Conservation (phyloP, 37 sponge, comb jelly and placozoan species). For the Halisarca cf. caerulea region DNA sequence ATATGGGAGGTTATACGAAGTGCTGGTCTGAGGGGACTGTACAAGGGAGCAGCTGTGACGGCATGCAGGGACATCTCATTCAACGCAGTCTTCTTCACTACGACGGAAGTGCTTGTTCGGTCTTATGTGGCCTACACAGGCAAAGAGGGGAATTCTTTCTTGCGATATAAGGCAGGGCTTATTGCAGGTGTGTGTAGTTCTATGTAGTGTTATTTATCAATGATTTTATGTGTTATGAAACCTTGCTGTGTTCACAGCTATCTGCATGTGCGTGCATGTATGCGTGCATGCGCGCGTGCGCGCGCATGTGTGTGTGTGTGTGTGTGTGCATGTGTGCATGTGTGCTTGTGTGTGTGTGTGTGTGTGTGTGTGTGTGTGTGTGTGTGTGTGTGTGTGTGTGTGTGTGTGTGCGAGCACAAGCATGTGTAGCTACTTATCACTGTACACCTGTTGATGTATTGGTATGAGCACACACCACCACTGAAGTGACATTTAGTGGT, state of each 20-base stretch:
- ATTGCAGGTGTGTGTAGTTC: conserved; percentile 43
- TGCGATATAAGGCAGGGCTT: conserved; percentile 49
- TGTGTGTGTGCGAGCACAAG: neutral
- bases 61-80: conserved; percentile 81
- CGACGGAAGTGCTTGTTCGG: conserved; percentile 43
- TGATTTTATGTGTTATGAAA: neutral
- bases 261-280: neutral
- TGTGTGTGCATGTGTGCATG: neutral
- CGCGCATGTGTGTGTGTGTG: neutral
- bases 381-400: conserved; percentile 25
- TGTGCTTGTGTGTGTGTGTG: neutral
- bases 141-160: conserved; percentile 16
- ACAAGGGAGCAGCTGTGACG: conserved; percentile 60
- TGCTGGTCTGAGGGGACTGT: conserved; percentile 72
- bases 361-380: conserved; percentile 25
- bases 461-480: too few species aligned
- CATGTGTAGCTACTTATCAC: too few species aligned
- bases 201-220: neutral
- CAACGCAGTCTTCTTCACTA: conserved; percentile 72
- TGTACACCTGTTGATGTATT: too few species aligned
- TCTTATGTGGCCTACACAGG: conserved; percentile 22
- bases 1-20: conserved; percentile 58
- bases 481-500: too few species aligned
- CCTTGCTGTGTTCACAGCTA: neutral
- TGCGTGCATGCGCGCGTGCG: neutral